These are phyloP conservation scores for Leptoteleia sp. DNA, from an alignment of 1,140 invertebrate species.

Conservation along the genomic window DNA sequence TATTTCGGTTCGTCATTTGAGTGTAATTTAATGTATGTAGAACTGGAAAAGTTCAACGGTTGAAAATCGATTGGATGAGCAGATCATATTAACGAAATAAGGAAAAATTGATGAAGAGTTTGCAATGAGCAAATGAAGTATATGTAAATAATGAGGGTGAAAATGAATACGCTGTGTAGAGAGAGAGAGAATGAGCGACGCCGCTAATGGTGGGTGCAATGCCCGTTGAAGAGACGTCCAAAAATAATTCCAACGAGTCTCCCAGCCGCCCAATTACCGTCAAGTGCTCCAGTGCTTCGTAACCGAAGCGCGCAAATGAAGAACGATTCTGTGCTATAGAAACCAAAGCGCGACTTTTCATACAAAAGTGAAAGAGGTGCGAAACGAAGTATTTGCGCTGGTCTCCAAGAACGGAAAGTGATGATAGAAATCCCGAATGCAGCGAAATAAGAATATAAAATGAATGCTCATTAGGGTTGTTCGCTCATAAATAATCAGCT, in stretches of 20 bases:
- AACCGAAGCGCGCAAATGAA: constrained; percentile 71
- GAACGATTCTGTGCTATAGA: constrained; percentile 61
- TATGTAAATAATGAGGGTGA: constrained; percentile 79
- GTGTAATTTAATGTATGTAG: no score
- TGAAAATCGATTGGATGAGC: constrained; percentile 29
- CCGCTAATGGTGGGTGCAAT: constrained; percentile 77
- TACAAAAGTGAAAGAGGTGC: constrained; percentile 56
- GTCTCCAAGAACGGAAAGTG: constrained; percentile 26
- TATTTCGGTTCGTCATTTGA: no score
- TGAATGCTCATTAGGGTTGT: constrained; percentile 14
- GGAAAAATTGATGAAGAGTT: constrained; percentile 22
- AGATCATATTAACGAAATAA: constrained; percentile 33
- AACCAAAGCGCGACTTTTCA: constrained; percentile 64
- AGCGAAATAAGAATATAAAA: constrained; percentile 35
- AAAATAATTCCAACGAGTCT: constrained; percentile 76
- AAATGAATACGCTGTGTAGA: constrained; percentile 72
- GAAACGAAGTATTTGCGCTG: constrained; percentile 56
- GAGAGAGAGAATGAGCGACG: constrained; percentile 55
- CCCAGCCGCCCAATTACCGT: constrained; percentile 75
- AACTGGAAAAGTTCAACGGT: constrained; percentile 11
- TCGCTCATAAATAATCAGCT: constrained; percentile 43
- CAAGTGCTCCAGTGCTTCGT: constrained; percentile 73
- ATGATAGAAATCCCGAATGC: constrained; percentile 38
- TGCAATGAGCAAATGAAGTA: constrained; percentile 73
- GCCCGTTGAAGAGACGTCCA: constrained; percentile 75